phyloP scores from a whole-genome alignment of 2,888 invertebrate genomes.

The Loripinus fragilis region DNA sequence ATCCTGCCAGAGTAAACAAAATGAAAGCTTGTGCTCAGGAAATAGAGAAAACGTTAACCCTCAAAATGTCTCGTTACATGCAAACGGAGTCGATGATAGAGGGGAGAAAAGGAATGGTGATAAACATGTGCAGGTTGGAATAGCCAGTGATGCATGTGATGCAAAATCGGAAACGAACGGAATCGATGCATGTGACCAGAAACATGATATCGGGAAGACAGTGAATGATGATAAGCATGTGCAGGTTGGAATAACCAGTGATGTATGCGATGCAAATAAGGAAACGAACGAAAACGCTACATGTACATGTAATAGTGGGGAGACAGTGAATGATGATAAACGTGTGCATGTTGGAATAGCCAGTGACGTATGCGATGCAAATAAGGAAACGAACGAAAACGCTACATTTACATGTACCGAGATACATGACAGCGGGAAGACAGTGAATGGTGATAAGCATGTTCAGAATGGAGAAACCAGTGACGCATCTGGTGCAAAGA shows the following conservation, averaged over 20 bases:
- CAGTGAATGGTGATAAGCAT: no score
- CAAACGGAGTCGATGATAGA: no score
- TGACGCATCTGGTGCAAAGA: neutral
- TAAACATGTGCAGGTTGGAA: neutral
- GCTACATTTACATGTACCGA: no score
- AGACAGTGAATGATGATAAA: no score
- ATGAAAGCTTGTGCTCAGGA: neutral
- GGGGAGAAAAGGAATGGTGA: neutral
- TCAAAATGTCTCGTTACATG: no score
- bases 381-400: no score
- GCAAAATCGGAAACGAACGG: no score
- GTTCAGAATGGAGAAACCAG: neutral
- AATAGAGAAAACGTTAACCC: neutral
- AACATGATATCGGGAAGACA: neutral
- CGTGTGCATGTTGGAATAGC: neutral
- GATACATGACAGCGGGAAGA: no score
- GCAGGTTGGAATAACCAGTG: neutral
- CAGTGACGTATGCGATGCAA: neutral
- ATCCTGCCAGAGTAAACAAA: conserved; percentile 24
- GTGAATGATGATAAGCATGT: neutral
- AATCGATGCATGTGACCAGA: no score
- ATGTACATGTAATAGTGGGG: no score
- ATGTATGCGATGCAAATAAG: neutral
- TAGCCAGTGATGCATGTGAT: no score
- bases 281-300: no score